These are phyloP conservation scores for Medauroidea extradentata DNA, from an alignment of 1,140 invertebrate species.

Conservation along the genomic window DNA sequence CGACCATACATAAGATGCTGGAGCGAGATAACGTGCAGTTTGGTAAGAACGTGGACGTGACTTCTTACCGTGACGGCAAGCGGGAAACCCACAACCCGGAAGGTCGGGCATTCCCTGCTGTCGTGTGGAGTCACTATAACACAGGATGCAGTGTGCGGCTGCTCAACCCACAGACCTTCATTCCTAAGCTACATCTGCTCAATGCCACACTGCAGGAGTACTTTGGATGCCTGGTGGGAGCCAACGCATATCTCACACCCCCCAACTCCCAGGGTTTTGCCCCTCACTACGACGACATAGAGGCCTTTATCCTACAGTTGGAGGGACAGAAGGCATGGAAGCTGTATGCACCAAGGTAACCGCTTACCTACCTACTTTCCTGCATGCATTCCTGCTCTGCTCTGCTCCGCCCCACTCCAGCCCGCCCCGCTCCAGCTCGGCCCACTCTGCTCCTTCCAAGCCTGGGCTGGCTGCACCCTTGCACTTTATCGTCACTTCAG, in stretches of 20 bases:
- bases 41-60: constrained; percentile 86
- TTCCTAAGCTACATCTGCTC: constrained; percentile 56
- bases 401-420: too few species aligned
- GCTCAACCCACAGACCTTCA: constrained; percentile 91
- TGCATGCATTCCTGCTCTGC: too few species aligned
- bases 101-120: constrained; percentile 65
- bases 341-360: constrained; percentile 75
- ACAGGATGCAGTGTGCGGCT: constrained; percentile 89
- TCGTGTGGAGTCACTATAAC: constrained; percentile 88
- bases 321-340: constrained; percentile 95
- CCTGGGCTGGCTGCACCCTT: too few species aligned
- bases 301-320: constrained; percentile 94
- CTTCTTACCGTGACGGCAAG: constrained; percentile 71
- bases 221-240: constrained; percentile 89
- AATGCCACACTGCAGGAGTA: constrained; percentile 85
- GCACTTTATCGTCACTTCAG: too few species aligned
- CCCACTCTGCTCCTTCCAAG: too few species aligned
- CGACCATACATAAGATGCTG: constrained; percentile 72
- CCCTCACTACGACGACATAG: constrained; percentile 98
- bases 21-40: constrained; percentile 70
- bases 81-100: constrained; percentile 84
- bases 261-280: constrained; percentile 95
- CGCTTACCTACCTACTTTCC: too few species aligned
- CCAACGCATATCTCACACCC: constrained; percentile 95
- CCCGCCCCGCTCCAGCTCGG: too few species aligned